A percentile compares a stretch with the other conserved stretches of the same genome.
Conservation (phyloP, 2,888 invertebrate species). For the Drosophila atripex region DNA sequence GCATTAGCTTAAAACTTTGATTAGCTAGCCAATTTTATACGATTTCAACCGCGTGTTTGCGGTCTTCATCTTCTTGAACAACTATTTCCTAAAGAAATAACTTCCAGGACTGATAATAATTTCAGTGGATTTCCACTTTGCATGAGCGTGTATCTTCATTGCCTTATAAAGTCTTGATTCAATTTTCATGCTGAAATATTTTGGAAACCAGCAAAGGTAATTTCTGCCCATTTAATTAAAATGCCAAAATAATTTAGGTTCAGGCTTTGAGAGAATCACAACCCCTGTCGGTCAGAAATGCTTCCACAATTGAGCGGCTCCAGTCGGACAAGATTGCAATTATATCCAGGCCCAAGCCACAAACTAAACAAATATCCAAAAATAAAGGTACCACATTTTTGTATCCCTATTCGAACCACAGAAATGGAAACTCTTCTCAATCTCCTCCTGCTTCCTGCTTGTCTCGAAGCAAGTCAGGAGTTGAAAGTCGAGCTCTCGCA, state of each 20-base stretch:
- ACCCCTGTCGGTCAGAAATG: slow-evolving; percentile 10
- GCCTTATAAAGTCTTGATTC: not conserved
- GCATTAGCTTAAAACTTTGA: too few species aligned
- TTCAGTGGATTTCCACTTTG: not conserved
- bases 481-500: slow-evolving; percentile 1
- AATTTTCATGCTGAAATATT: not conserved
- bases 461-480: not conserved
- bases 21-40: too few species aligned
- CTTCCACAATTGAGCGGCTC: slow-evolving; percentile 21
- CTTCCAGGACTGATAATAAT: not conserved
- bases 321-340: slow-evolving; percentile 8
- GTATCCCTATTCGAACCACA: slow-evolving; percentile 21
- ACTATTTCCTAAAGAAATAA: not conserved
- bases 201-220: not conserved
- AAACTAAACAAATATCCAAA: slow-evolving; percentile 29
- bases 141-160: slow-evolving; percentile 1
- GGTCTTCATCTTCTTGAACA: too few species aligned
- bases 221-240: slow-evolving; percentile 32
- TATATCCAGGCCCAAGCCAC: slow-evolving; percentile 21
- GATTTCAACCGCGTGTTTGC: too few species aligned
- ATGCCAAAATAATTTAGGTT: slow-evolving; percentile 17
- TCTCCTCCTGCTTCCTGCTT: too few species aligned
- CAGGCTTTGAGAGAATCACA: slow-evolving; percentile 7
- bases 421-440: not conserved
- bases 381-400: slow-evolving; percentile 4